A percentile compares a stretch with the other conserved stretches of the same genome.
Conservation (phyloP, 2,113 vertebrate genomes). For the Thalassoma bifasciatum region DNA sequence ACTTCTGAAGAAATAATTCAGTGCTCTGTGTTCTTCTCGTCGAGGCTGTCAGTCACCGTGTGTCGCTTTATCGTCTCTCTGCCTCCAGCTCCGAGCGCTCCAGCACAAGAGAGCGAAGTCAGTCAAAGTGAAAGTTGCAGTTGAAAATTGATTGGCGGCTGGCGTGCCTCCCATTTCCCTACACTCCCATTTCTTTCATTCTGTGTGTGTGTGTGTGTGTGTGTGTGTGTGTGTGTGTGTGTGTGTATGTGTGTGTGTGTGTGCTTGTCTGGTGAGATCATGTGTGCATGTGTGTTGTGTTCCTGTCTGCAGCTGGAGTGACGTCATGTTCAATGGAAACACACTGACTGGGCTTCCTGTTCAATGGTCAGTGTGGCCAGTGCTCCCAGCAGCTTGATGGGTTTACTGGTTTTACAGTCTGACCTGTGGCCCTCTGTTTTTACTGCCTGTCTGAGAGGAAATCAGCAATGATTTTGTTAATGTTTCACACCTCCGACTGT, state of each 20-base stretch:
- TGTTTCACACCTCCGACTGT: too few species aligned
- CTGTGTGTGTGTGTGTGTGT: not conserved
- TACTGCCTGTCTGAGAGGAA: slow-evolving; percentile 9
- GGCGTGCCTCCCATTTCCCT: not conserved
- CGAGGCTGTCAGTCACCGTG: not conserved
- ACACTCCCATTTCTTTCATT: not conserved
- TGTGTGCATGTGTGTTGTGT: slow-evolving; percentile 21
- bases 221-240: slow-evolving; percentile 15
- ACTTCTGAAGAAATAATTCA: slow-evolving; percentile 31
- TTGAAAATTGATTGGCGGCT: slow-evolving; percentile 46
- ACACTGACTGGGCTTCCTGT: slow-evolving; percentile 36
- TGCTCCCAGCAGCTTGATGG: slow-evolving; percentile 8
- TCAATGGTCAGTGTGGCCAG: slow-evolving; percentile 30
- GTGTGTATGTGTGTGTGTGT: slow-evolving; percentile 12
- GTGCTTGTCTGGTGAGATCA: slow-evolving; percentile 16
- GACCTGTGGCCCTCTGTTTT: slow-evolving; percentile 7
- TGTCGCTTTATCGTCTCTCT: not conserved
- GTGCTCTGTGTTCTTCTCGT: not conserved
- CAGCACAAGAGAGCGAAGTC: slow-evolving; percentile 11
- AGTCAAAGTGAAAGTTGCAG: slow-evolving; percentile 32
- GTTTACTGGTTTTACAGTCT: not conserved
- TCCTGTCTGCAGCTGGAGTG: slow-evolving; percentile 31
- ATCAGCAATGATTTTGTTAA: too few species aligned
- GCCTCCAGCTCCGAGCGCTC: slow-evolving; percentile 9
- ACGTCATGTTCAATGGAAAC: slow-evolving; percentile 68